A percentile compares a stretch with the other conserved stretches of the same genome.
Conservation (phyloP, 2,113 vertebrate genomes). For the Bettongia penicillata region DNA sequence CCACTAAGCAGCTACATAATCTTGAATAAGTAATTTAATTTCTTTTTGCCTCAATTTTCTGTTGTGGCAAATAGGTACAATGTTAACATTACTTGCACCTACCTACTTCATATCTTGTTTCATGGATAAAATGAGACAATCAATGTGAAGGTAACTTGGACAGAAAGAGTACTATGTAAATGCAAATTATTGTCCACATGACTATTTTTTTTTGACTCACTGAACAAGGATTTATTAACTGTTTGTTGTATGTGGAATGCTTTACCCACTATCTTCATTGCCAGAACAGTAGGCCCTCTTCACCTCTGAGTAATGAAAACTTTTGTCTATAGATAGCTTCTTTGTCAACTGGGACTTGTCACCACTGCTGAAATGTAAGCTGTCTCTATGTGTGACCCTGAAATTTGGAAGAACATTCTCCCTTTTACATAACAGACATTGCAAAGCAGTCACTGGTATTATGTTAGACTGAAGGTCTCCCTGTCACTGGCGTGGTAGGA, state of each 20-base stretch:
- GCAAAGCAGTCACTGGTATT: conserved; percentile 38
- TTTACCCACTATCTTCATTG: not conserved
- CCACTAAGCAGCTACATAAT: not conserved
- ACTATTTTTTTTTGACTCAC: conserved; percentile 1
- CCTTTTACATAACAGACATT: conserved; percentile 60
- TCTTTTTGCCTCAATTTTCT: not conserved
- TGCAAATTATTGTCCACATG: not conserved
- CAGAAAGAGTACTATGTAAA: conserved; percentile 7
- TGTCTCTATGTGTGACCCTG: conserved; percentile 6
- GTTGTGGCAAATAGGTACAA: not conserved
- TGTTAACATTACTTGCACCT: not conserved
- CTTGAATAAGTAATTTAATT: not conserved
- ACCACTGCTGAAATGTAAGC: conserved; percentile 62
- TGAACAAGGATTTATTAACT: not conserved
- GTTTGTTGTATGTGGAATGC: not conserved
- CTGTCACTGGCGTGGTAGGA: not conserved
- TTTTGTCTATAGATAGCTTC: conserved; percentile 37
- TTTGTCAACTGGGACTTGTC: conserved; percentile 42
- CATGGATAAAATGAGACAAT: not conserved
- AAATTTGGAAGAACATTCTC: conserved; percentile 46
- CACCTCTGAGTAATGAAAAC: not conserved
- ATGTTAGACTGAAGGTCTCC: not conserved
- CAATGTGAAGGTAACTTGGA: not conserved
- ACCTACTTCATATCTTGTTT: not conserved
- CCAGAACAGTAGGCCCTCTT: conserved; percentile 2